phyloP scores from a whole-genome alignment of 2,797 vertebrate genomes.

The Peromyscus nudipes region DNA sequence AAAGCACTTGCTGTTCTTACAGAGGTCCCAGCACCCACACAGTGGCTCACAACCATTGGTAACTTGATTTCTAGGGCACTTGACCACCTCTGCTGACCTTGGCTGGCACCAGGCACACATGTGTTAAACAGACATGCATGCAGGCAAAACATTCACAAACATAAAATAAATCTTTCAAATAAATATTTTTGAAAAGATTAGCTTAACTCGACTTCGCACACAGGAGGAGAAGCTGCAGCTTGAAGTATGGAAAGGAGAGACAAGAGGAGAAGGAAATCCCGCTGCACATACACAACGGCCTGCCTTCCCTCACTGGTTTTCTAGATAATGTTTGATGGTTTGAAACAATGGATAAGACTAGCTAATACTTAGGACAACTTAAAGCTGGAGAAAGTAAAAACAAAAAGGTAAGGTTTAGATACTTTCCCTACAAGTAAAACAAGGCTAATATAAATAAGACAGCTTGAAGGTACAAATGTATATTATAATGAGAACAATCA shows the following conservation, averaged over 20 bases:
- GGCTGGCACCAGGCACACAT: neutral
- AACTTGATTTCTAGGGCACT: neutral
- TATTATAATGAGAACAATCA: neutral
- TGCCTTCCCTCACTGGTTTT: neutral
- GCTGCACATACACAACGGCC: neutral
- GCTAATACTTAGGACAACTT: neutral
- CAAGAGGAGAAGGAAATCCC: neutral
- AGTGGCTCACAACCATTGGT: neutral
- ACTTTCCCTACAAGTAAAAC: neutral
- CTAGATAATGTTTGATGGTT: neutral
- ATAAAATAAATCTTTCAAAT: neutral
- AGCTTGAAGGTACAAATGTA: neutral
- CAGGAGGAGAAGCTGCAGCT: neutral
- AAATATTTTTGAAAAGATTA: neutral
- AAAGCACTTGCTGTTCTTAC: neutral
- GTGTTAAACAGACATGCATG: neutral
- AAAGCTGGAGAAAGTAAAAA: conserved; percentile 35
- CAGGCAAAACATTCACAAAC: neutral
- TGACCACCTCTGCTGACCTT: neutral
- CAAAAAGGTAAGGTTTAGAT: neutral
- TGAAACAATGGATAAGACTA: conserved; percentile 29
- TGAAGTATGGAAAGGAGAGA: neutral
- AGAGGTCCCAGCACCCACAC: neutral
- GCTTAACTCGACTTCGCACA: neutral
- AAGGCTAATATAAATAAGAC: neutral